A percentile compares a stretch with the other conserved stretches of the same genome.
These are phyloP conservation scores for Saturnia pavonia DNA, from an alignment of 2,888 invertebrate species.

Conservation along the genomic window DNA sequence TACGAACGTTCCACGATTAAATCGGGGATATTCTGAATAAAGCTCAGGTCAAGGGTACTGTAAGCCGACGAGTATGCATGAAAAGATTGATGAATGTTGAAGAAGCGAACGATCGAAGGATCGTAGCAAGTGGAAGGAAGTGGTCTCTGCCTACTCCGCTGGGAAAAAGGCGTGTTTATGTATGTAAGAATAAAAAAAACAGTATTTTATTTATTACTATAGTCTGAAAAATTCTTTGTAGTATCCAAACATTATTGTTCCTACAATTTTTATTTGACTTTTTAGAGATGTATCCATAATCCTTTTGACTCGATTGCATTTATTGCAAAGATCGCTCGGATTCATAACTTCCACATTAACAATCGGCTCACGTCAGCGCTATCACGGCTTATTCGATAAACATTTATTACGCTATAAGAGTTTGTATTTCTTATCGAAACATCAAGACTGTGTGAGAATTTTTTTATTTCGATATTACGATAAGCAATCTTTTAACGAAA, in stretches of 20 bases:
- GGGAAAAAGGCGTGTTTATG: too few relatives aligned
- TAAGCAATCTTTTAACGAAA: slow-evolving; percentile 19
- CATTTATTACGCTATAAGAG: slow-evolving; percentile 58
- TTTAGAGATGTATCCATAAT: slow-evolving; percentile 8
- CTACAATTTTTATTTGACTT: neutral
- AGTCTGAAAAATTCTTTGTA: neutral
- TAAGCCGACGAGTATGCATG: too few relatives aligned
- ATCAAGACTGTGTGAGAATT: slow-evolving; percentile 18
- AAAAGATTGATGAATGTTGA: too few relatives aligned
- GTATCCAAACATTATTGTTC: neutral
- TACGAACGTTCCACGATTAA: too few relatives aligned
- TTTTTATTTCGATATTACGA: slow-evolving; percentile 22
- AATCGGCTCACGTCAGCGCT: slow-evolving; percentile 58
- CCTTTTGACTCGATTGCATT: slow-evolving; percentile 29
- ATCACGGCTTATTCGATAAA: slow-evolving; percentile 57
- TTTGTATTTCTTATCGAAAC: slow-evolving; percentile 44
- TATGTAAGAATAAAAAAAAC: neutral
- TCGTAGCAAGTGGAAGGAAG: too few relatives aligned
- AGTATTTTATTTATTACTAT: neutral
- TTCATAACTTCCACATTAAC: slow-evolving; percentile 48
- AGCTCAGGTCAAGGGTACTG: too few relatives aligned
- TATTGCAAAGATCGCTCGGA: slow-evolving; percentile 37
- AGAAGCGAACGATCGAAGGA: too few relatives aligned
- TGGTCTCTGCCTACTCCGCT: too few relatives aligned
- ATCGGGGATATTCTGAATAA: too few relatives aligned